Percentiles rank a stretch among this genome's conserved stretches.
phyloP scores from a whole-genome alignment of 2,888 invertebrate species.

The Kryphioiulus occultus region DNA sequence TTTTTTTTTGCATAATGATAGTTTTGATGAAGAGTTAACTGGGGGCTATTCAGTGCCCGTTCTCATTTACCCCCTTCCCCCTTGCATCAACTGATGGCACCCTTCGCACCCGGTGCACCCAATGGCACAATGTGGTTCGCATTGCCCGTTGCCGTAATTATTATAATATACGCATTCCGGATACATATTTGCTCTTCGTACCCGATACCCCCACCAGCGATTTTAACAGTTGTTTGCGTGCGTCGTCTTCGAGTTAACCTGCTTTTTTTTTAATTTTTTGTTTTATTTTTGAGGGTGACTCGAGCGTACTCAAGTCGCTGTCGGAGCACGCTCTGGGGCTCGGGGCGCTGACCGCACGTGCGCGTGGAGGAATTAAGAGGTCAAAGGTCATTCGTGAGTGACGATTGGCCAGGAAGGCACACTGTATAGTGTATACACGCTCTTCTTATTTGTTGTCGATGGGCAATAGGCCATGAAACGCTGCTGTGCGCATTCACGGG shows the following conservation, averaged over 20 bases:
- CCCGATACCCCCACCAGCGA: conserved; percentile 23
- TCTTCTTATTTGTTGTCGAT: no score
- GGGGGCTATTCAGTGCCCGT: neutral
- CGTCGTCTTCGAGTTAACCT: no score
- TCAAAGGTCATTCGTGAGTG: neutral
- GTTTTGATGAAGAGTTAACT: conserved; percentile 23
- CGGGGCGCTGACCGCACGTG: neutral
- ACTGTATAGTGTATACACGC: no score
- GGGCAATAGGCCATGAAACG: neutral
- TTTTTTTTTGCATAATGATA: conserved; percentile 23
- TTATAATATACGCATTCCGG: neutral
- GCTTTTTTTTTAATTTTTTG: neutral
- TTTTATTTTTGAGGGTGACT: no score
- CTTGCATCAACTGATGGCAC: neutral
- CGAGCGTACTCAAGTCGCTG: no score
- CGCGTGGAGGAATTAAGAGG: conserved; percentile 6
- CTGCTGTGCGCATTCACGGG: neutral
- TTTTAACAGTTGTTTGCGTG: conserved; percentile 17
- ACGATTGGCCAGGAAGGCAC: neutral
- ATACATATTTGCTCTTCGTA: conserved; percentile 23
- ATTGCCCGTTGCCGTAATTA: neutral
- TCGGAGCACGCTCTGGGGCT: neutral
- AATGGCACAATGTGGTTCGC: neutral
- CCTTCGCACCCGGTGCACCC: neutral
- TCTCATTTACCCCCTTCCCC: neutral